Conservation (phyloP, 2,888 invertebrate genomes). For the Andrena chrysosceles region DNA sequence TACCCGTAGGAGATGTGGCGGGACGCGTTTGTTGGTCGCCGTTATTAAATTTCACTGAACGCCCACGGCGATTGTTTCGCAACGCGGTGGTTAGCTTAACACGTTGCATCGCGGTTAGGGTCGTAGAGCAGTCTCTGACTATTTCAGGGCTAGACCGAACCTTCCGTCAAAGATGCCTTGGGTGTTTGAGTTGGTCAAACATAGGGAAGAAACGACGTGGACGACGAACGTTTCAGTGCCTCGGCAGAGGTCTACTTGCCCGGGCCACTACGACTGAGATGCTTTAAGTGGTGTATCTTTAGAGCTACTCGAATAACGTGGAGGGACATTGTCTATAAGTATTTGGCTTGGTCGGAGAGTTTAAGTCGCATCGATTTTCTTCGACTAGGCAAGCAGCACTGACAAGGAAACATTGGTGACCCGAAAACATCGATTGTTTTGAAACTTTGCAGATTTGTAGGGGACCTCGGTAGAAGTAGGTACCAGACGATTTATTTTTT, state of each 20-base stretch:
- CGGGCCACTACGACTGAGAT: no score
- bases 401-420: no score
- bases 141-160: background rate
- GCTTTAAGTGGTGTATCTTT: no score
- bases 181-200: background rate
- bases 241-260: no score
- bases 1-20: background rate
- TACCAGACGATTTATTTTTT: no score
- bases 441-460: no score
- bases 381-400: background rate
- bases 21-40: background rate
- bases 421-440: no score
- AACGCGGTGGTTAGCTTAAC: slow-evolving; percentile 14
- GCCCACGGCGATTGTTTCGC: slow-evolving; percentile 33
- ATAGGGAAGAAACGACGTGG: background rate
- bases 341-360: background rate
- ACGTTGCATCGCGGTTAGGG: background rate
- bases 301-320: no score
- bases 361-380: background rate
- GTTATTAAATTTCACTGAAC: slow-evolving; percentile 41
- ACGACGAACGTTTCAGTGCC: no score
- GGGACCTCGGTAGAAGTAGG: no score
- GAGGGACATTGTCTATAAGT: background rate
- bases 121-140: background rate
- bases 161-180: background rate